Base-by-base conservation (phyloP, 1,140 invertebrate genomes). In the Drosophila willistoni region DNA sequence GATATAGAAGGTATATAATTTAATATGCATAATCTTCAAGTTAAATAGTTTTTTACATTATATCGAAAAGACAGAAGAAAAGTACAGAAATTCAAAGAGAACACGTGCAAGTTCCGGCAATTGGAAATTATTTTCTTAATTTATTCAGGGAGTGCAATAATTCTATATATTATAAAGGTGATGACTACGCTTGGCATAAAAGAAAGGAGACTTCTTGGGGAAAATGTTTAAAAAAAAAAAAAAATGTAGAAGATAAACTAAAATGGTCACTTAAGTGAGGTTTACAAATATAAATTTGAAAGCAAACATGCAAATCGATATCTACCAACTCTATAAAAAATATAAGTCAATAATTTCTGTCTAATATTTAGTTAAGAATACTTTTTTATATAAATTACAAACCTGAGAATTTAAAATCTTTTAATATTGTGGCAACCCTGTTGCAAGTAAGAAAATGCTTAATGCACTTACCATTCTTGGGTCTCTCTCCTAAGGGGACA, bases 401-500 rank as follows among this genome's bases (percentile, higher is more conserved):
- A n/a, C n/a, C n/a, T 25, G 3, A 25, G 29, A 29, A 29, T 29
- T 29, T 6, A 6, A 29, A 29, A 19, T 47, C 14, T 47, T 47
- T 22, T 1, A 12, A 2, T 7, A 51, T 12, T 64, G 57, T 56
- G 68, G 42, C 76, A 76, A 73, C 83, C 62, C 68, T 74, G 36
- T 14, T 25, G 22, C 3, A 25, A 25, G 3, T 25, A 25, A 25
- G 22, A 4, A 25, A 25, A 25, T 25, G 22, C 22, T 25, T 74
- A 79, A 73, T 72, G 54, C 73, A 59, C 54, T 67, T 68, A 71
- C 74, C 29, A 29, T 29, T 80, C 67, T 68, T 19, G 3, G 4
- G 17, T 17, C 10, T 29, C 10, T 29, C 10, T 42, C 10, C 25
- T 29, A 74, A 60, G 70, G 74, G 61, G 17, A 54, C 84, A 90